Percentiles rank a stretch among this genome's conserved stretches.
phyloP scores from a whole-genome alignment of 2,888 invertebrate species.

The Romanomermis culicivorax region DNA sequence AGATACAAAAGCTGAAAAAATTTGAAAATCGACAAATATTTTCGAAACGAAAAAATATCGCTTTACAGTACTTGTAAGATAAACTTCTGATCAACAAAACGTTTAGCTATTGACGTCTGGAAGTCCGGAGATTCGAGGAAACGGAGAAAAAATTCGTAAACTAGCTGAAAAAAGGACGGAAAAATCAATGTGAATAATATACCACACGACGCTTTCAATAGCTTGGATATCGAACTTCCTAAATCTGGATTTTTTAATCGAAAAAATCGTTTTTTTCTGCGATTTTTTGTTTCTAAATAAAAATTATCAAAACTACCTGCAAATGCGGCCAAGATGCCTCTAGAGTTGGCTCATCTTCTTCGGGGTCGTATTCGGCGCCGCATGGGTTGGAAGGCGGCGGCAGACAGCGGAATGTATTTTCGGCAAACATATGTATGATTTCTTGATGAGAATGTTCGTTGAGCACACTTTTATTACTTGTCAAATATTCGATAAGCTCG shows the following conservation, averaged over 20 bases:
- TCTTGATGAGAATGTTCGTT: not conserved
- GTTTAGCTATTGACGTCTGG: constrained; percentile 72
- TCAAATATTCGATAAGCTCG: not conserved
- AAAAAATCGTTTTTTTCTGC: no score
- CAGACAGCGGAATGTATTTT: constrained; percentile 81
- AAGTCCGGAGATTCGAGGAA: constrained; percentile 91
- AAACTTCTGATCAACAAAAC: constrained; percentile 89
- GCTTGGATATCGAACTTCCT: no score
- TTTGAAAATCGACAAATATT: not conserved
- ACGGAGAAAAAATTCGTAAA: constrained; percentile 87
- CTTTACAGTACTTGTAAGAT: constrained; percentile 52
- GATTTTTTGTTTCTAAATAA: no score
- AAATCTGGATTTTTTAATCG: no score
- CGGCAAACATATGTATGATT: constrained; percentile 16
- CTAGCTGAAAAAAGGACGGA: constrained; percentile 44
- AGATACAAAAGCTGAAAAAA: constrained; percentile 65
- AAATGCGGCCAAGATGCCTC: constrained; percentile 97
- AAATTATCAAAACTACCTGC: constrained; percentile 36
- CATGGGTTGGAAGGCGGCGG: constrained; percentile 57
- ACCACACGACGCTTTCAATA: no score
- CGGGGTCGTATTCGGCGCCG: constrained; percentile 88
- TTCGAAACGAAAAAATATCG: no score
- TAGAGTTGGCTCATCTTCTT: constrained; percentile 93
- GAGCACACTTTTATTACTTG: not conserved
- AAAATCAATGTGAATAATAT: not conserved